Evolutionary conservation across 2,113 vertebrate species (phyloP).

Genomic region (Phycodurus eques): DNA sequence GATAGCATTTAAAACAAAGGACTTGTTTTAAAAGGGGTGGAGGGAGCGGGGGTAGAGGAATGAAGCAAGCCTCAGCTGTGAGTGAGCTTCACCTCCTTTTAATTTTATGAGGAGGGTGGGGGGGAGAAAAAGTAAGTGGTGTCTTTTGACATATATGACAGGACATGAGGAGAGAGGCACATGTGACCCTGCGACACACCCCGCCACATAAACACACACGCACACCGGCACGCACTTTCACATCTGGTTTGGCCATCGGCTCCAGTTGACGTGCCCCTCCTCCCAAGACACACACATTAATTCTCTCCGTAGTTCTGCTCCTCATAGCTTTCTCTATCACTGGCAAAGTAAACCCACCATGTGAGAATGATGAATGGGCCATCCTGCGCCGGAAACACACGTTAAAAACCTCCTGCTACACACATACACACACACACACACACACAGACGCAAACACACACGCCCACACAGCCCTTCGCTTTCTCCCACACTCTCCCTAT

Average conservation of each 20-base stretch:
- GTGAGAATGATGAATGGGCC: conserved; percentile 75
- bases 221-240: conserved; percentile 31
- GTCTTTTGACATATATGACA: conserved; percentile 49
- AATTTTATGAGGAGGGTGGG: conserved; percentile 18
- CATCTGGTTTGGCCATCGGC: conserved; percentile 67
- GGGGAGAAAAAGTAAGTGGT: conserved; percentile 13
- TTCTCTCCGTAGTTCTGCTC: conserved; percentile 57
- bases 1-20: conserved; percentile 47
- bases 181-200: conserved; percentile 49
- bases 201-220: conserved; percentile 6
- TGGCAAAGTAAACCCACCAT: conserved; percentile 70
- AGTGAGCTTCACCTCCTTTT: conserved; percentile 4
- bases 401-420: conserved; percentile 50
- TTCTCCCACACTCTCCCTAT: conserved; percentile 26
- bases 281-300: conserved; percentile 56
- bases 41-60: conserved; percentile 2
- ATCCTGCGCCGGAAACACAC: conserved; percentile 67
- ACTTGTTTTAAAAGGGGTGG: not conserved
- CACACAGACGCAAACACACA: conserved; percentile 25
- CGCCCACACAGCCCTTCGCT: conserved; percentile 9
- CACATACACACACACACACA: conserved; percentile 40
- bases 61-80: conserved; percentile 13
- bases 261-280: conserved; percentile 53
- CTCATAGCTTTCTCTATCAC: conserved; percentile 65
- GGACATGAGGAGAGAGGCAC: conserved; percentile 16